These are phyloP conservation scores for Drosophila triauraria DNA, from an alignment of 1,140 invertebrate genomes.

Conservation along the genomic window DNA sequence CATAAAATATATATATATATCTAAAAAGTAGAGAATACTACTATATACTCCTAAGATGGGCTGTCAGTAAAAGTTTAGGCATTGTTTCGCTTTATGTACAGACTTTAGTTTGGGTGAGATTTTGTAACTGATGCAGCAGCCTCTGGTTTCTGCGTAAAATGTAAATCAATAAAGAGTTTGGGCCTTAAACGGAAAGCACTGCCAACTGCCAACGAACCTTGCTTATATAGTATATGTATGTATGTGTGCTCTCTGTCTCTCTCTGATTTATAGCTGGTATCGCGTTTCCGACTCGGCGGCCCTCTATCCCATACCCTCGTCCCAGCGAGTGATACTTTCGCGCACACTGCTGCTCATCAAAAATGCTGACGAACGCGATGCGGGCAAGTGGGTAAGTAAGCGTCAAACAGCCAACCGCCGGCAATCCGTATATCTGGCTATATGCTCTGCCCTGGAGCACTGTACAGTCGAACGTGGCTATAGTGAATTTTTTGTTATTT, in stretches of 20 bases:
- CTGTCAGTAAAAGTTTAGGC: not conserved
- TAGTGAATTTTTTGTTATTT: not conserved
- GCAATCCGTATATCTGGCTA: constrained; percentile 26
- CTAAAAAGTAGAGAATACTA: too few relatives aligned
- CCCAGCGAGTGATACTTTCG: constrained; percentile 80
- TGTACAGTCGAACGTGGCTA: constrained; percentile 8
- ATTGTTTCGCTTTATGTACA: not conserved
- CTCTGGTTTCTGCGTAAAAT: constrained; percentile 3
- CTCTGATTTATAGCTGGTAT: constrained; percentile 78
- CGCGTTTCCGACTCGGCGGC: constrained; percentile 84
- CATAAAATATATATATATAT: too few relatives aligned
- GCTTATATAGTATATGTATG: constrained; percentile 10
- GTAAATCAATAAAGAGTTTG: constrained; percentile 31
- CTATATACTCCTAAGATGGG: not conserved
- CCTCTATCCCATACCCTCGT: constrained; percentile 83
- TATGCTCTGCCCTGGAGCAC: constrained; percentile 6
- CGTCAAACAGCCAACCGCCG: constrained; percentile 41
- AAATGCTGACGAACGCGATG: constrained; percentile 83
- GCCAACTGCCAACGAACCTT: constrained; percentile 6
- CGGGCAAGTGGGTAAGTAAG: constrained; percentile 84
- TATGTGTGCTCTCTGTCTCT: constrained; percentile 16
- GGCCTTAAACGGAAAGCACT: constrained; percentile 23
- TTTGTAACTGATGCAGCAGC: constrained; percentile 8
- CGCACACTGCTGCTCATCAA: constrained; percentile 82
- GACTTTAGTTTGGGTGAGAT: not conserved